Base-by-base conservation (phyloP, 2,888 invertebrate species). In the Muscina levida region DNA sequence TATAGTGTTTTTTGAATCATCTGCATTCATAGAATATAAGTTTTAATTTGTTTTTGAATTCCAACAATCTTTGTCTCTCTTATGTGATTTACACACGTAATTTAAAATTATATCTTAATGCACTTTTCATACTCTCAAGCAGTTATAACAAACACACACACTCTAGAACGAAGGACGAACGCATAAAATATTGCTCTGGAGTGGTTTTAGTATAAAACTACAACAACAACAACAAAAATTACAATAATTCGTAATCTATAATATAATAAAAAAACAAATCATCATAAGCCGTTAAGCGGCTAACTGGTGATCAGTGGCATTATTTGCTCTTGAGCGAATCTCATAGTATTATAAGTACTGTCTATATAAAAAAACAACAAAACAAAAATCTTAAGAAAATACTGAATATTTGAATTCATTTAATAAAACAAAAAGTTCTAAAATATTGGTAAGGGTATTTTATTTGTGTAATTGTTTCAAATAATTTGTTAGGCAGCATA, bases 241-340 rank as follows among this genome's bases (percentile, higher is more conserved):
- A 10, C 48, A 48, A 17, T 46, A 46, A 46, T 13, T 5, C 46
- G n/a, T 15, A 46, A 46, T 3, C 37, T 6, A 37, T 37, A 4
- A 10, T 37, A 37, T 37, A 37, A 46, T 46, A 46, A 5, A 1
- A 46, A 46, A 15, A 17, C n/a, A 46, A 46, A n/a, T 46, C 15
- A 46, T 46, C 13, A 19, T 8, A 51, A 2, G 19, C 51, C 51
- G 8, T 22, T 3, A 31, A 31, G 53, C 6, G 13, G 53, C n/a
- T n/a, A n/a, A n/a, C n/a, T 22, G 13, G 13, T 51, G 51, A 2
- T 53, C 13, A 53, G 53, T 31, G 31, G 31, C 57, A 44, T 67
- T 77, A n/a, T 81, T 77, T 81, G 77, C 81, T 73, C 67, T 74
- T 62, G 22, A 68, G 44, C 77, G 67, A 67, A 67, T 71, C n/a